Conservation (phyloP, 2,113 vertebrate genomes). For the Myotis yumanensis region DNA sequence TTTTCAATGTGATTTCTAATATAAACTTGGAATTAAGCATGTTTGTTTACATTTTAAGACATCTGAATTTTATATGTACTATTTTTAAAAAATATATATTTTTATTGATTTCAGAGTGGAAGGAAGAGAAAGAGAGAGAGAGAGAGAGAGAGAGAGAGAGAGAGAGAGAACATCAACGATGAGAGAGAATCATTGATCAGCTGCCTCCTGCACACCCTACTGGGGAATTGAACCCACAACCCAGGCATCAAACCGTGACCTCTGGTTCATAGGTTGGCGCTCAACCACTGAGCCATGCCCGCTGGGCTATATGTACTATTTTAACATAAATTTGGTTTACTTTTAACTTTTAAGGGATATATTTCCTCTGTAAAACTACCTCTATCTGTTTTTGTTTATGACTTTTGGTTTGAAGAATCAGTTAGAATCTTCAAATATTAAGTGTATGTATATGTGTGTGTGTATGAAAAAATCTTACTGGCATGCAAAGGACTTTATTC, state of each 20-base stretch:
- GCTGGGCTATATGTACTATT: background rate
- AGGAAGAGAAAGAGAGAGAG: no score
- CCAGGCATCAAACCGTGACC: no score
- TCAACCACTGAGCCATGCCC: no score
- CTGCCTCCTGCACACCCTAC: no score
- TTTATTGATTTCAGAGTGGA: no score
- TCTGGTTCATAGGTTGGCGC: no score
- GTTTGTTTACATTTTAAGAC: background rate
- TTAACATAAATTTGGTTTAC: background rate
- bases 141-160: no score
- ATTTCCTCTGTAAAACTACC: background rate
- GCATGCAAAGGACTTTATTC: background rate
- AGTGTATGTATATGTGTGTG: background rate
- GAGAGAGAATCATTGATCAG: no score
- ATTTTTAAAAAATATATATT: background rate
- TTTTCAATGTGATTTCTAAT: background rate
- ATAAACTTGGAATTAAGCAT: background rate
- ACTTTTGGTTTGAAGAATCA: constrained; percentile 1
- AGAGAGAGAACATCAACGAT: no score
- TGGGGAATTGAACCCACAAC: no score
- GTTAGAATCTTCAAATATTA: background rate
- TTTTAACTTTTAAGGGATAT: background rate
- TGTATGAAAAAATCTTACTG: background rate
- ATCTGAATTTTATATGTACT: background rate
- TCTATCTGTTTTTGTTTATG: background rate